Percentiles rank a stretch among this genome's conserved stretches.
Evolutionary conservation across 2,113 vertebrate species (phyloP).

Genomic region (Zosterops pallidus): DNA sequence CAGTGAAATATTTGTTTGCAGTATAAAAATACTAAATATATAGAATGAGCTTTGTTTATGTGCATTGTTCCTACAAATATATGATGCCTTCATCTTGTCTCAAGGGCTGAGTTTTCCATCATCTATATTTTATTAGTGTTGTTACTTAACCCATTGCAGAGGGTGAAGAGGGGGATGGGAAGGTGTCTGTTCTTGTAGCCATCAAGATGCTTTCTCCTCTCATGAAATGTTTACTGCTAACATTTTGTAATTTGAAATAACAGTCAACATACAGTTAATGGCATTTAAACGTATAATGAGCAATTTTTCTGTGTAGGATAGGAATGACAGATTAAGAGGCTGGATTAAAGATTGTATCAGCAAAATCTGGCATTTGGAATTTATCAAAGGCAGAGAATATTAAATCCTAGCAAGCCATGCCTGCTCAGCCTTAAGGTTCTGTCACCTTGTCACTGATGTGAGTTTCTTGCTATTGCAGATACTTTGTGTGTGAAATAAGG

Average conservation of each 20-base stretch:
- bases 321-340: neutral
- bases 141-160: conserved; percentile 52
- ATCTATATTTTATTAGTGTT: conserved; percentile 70
- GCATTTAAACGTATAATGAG: neutral
- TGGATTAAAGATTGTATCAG: neutral
- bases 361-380: neutral
- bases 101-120: conserved; percentile 54
- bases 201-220: neutral
- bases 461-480: neutral
- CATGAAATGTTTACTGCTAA: neutral
- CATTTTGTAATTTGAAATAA: neutral
- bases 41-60: neutral
- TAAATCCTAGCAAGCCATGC: neutral
- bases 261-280: conserved; percentile 13
- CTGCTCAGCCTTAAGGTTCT: neutral
- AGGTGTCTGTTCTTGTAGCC: neutral
- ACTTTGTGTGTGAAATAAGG: neutral
- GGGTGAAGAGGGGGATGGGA: neutral
- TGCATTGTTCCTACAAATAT: neutral
- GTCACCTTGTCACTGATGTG: neutral
- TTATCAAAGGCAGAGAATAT: neutral
- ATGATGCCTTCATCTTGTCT: conserved; percentile 3
- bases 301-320: neutral
- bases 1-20: neutral
- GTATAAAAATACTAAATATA: neutral